phyloP scores from a whole-genome alignment of 2,888 invertebrate species.

The Spisula subtruncata region DNA sequence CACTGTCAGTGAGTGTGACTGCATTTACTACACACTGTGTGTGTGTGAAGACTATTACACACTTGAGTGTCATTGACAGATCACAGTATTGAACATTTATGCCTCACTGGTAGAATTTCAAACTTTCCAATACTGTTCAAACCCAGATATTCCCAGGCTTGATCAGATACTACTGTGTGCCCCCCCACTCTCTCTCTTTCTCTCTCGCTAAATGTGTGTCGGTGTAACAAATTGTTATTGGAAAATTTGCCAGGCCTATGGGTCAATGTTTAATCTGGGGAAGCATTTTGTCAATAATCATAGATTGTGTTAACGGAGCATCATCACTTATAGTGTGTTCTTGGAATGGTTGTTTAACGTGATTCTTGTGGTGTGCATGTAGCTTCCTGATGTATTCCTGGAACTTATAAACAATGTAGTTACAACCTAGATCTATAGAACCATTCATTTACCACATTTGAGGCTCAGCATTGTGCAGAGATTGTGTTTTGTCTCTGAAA shows the following conservation, averaged over 20 bases:
- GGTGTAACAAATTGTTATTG: constrained; percentile 41
- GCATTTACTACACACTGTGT: too few species aligned
- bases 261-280: constrained; percentile 37
- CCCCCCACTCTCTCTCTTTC: not conserved
- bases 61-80: too few species aligned
- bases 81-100: too few species aligned
- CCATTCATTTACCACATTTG: not conserved
- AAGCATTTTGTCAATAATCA: constrained; percentile 50
- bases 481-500: not conserved
- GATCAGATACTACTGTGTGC: not conserved
- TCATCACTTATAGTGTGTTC: not conserved
- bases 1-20: too few species aligned
- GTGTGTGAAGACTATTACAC: too few species aligned
- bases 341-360: not conserved
- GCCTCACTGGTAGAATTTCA: too few species aligned
- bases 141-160: not conserved
- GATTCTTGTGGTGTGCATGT: too few species aligned
- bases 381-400: too few species aligned
- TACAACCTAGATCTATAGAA: too few species aligned
- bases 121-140: not conserved
- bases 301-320: not conserved
- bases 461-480: not conserved
- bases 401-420: too few species aligned
- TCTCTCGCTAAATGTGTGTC: not conserved
- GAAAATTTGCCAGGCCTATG: constrained; percentile 49